Base-by-base conservation (phyloP, 64 coral and sea anemone species). In the Actinia equina region DNA sequence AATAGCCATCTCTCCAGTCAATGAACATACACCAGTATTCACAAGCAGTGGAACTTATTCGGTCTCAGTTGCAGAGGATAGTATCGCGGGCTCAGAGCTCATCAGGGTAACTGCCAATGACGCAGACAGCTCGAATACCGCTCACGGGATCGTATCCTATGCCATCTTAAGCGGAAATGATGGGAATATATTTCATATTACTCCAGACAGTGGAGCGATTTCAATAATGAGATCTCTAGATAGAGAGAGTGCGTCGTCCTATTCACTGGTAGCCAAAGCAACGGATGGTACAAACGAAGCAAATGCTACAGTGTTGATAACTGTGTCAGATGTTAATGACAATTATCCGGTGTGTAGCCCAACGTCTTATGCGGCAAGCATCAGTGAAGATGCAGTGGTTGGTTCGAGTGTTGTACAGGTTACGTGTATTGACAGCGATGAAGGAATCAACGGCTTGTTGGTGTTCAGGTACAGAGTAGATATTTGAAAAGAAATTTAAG, bases 21-120 rank as follows among this genome's bases (percentile, higher is more conserved):
- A 91, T 67, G 89, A 91, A 54, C 46, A 86, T 57, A 12, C 77
- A 1, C 89, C 89, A 77, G 58, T 91, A n/a, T 91, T 91, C 10
- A 82, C 71, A 19, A 91, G 52, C 77, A 87, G 76, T 15, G 89
- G 84, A 7, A 20, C 57, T 0, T 91, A 91, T 17, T 61, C 76
- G 8, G 76, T 81, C 52, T 63, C 84, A 62, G 71, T 91, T 17
- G 46, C 71, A 58, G 89, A 91, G 27, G 84, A 91, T 22, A 91
- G 70, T 23, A 82, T 23, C 42, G 23, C 80, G 4, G 89, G 89
- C 37, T 85, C 84, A 22, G 84, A 91, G 77, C 23, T 91, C 37
- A 80, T 87, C 42, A 84, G 74, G 57, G 89, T 91, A 5, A 91
- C 84, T 59, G 84, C 89, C 0, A 91, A 79, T 60, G 89, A 91